phyloP scores from a whole-genome alignment of 2,113 vertebrate species.

The Corapipo altera region DNA sequence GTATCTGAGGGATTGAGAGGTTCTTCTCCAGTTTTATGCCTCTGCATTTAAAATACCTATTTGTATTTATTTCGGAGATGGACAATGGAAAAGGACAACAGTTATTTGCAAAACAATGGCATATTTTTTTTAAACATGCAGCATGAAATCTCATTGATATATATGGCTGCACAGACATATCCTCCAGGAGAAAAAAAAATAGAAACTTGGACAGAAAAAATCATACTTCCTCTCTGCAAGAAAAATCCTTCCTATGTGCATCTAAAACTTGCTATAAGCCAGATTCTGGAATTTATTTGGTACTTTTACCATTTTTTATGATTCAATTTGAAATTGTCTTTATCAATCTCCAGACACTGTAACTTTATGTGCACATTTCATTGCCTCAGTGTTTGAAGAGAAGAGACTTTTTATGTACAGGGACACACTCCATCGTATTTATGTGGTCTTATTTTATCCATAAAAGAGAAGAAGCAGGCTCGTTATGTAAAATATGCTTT shows the following conservation, averaged over 20 bases:
- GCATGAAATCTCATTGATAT: background rate
- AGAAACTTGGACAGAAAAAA: background rate
- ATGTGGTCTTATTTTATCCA: background rate
- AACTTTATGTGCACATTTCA: accelerated
- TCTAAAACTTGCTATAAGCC: background rate
- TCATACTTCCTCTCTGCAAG: background rate
- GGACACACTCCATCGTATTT: background rate
- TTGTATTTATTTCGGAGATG: background rate
- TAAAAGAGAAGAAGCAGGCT: background rate
- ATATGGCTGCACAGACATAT: background rate
- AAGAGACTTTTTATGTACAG: background rate
- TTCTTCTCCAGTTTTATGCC: background rate
- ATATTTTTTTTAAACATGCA: background rate
- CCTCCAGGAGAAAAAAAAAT: background rate
- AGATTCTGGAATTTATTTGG: background rate
- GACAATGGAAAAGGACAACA: background rate
- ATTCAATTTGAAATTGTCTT: background rate
- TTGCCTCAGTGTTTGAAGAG: background rate
- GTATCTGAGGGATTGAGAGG: background rate
- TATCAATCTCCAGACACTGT: background rate
- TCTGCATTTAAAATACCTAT: background rate
- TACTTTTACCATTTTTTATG: accelerated
- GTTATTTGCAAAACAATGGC: background rate
- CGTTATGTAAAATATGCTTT: background rate
- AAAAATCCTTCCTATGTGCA: background rate